These are phyloP conservation scores for Rhogogaster chlorosoma DNA, from an alignment of 2,888 invertebrate species.

Conservation along the genomic window DNA sequence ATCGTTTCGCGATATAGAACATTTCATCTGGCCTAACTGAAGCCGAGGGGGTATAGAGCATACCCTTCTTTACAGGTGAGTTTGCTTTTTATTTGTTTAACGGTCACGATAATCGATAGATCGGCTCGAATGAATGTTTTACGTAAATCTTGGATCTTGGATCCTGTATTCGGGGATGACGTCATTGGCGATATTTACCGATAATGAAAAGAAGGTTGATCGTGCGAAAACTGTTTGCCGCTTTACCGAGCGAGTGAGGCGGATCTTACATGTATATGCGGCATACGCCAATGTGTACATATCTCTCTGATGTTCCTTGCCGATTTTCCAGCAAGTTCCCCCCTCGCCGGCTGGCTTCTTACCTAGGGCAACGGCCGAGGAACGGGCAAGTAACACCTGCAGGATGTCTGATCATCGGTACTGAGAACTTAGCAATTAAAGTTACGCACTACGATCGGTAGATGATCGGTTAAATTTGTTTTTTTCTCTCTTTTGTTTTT, in stretches of 20 bases:
- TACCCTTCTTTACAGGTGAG: conserved; percentile 41
- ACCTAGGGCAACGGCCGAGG: conserved; percentile 43
- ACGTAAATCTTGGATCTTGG: not conserved
- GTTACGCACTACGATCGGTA: not conserved
- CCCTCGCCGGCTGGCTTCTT: conserved; percentile 30
- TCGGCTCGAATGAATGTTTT: not conserved
- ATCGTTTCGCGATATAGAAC: conserved; percentile 23
- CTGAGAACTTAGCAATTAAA: not conserved
- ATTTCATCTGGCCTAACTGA: conserved; percentile 10
- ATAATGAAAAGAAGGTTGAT: conserved; percentile 14
- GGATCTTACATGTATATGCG: not conserved
- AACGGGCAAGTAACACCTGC: conserved; percentile 39
- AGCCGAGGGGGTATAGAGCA: conserved; percentile 23
- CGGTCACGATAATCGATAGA: not conserved
- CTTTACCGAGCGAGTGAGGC: conserved; percentile 17
- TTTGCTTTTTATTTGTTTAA: conserved; percentile 16
- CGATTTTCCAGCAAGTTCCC: conserved; percentile 43
- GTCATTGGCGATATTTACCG: conserved; percentile 29
- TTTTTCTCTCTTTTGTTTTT: not conserved
- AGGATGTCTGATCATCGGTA: conserved; percentile 36
- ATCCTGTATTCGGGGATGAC: conserved; percentile 16
- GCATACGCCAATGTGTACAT: conserved; percentile 17
- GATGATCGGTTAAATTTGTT: not conserved
- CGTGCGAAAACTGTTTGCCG: conserved; percentile 20
- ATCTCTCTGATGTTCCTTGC: conserved; percentile 33